Conservation (phyloP, 2,113 vertebrate genomes). For the Mola mola region DNA sequence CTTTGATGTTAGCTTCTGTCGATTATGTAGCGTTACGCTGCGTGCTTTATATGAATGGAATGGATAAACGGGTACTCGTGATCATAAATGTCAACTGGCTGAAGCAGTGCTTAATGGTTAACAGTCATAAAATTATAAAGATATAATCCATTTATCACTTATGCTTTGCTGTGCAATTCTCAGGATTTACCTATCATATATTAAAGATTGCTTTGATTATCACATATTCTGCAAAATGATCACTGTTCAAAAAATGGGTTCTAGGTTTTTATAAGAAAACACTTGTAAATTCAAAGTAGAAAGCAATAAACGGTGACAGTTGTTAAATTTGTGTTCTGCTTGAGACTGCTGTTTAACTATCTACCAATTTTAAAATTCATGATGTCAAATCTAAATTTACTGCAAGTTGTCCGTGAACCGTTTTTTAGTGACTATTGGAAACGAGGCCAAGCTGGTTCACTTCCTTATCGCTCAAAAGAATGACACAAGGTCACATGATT, state of each 20-base stretch:
- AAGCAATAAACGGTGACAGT: too few species aligned
- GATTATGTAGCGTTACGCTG: too few species aligned
- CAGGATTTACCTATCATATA: too few species aligned
- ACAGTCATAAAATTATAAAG: too few species aligned
- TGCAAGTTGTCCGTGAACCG: not conserved
- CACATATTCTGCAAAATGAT: not conserved
- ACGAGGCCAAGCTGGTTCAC: conserved; percentile 41
- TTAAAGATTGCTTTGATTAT: not conserved
- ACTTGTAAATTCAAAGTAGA: too few species aligned
- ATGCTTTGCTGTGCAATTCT: not conserved
- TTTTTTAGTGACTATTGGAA: not conserved
- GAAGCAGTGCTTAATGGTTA: not conserved
- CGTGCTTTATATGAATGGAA: not conserved
- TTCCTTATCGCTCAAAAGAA: conserved; percentile 65
- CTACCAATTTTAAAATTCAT: too few species aligned
- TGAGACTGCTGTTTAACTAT: too few species aligned
- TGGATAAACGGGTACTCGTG: accelerated
- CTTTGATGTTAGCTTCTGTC: conserved; percentile 30
- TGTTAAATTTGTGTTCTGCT: too few species aligned
- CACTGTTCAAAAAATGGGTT: too few species aligned
- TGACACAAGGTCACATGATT: conserved; percentile 74
- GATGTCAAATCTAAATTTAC: too few species aligned
- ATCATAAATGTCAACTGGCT: not conserved
- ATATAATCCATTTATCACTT: not conserved
- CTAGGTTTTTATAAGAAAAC: too few species aligned